These are phyloP conservation scores for Pandemis heparana DNA, from an alignment of 2,888 invertebrate species.

Conservation along the genomic window DNA sequence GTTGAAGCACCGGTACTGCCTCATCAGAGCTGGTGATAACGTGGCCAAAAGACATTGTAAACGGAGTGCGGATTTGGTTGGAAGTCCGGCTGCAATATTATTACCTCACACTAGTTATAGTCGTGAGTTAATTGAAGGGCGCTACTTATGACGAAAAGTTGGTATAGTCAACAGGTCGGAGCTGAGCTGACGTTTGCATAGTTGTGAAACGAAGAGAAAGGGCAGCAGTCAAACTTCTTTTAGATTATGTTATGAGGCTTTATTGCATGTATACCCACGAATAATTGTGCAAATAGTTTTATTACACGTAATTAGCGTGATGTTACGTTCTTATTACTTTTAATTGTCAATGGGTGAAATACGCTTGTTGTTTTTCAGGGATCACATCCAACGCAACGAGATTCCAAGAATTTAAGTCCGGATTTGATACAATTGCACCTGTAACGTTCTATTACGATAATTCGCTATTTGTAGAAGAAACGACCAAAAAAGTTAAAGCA, in stretches of 20 bases:
- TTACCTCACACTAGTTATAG: background rate
- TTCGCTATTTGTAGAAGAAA: constrained; percentile 74
- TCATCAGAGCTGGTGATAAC: no score
- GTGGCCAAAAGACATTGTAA: background rate
- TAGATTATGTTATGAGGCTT: constrained; percentile 13
- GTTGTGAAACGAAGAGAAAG: constrained; percentile 10
- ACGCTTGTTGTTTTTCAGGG: constrained; percentile 63
- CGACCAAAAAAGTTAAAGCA: constrained; percentile 82
- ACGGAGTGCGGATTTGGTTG: background rate
- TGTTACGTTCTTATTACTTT: background rate
- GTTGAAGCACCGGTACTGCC: no score
- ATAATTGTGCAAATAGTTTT: background rate
- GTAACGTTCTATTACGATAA: constrained; percentile 87
- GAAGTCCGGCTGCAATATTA: background rate
- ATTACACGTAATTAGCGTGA: no score
- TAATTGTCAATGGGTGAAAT: background rate
- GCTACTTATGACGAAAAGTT: background rate
- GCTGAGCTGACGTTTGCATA: constrained; percentile 12
- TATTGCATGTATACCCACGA: background rate
- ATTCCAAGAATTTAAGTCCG: constrained; percentile 81
- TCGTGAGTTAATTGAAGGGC: constrained; percentile 16
- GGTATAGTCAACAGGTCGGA: constrained; percentile 10
- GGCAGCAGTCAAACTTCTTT: constrained; percentile 8
- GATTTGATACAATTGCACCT: constrained; percentile 85
- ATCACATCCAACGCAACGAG: constrained; percentile 74